Conservation (phyloP, 2,888 invertebrate species). For the Anthophora plumipes region DNA sequence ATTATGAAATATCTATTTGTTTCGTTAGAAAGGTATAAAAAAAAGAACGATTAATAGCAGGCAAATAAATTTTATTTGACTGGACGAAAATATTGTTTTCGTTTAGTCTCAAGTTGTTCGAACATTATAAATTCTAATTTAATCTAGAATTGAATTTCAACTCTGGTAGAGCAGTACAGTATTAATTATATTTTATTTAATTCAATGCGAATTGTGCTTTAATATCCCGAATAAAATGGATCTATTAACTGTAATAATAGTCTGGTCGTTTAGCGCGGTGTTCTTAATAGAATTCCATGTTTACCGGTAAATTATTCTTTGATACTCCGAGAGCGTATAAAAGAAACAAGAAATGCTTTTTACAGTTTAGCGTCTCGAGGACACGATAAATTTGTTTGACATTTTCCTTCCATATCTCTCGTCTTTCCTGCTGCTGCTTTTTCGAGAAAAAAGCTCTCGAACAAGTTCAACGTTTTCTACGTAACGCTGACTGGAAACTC, state of each 20-base stretch:
- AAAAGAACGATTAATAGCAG: too few relatives aligned
- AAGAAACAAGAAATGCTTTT: slow-evolving; percentile 19
- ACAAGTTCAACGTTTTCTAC: slow-evolving; percentile 74
- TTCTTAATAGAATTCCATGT: neutral
- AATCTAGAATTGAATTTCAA: too few relatives aligned
- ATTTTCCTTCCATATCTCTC: slow-evolving; percentile 63
- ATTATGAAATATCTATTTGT: neutral
- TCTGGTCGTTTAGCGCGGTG: neutral
- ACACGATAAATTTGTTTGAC: slow-evolving; percentile 58
- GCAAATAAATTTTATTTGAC: too few relatives aligned
- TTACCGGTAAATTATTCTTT: slow-evolving; percentile 9
- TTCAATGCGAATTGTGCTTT: too few relatives aligned
- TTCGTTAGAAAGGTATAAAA: too few relatives aligned
- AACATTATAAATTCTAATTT: neutral
- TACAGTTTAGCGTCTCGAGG: slow-evolving; percentile 43
- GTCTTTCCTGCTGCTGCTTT: slow-evolving; percentile 52
- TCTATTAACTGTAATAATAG: neutral
- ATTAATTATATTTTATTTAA: too few relatives aligned
- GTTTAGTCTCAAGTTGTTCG: neutral
- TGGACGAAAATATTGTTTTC: too few relatives aligned
- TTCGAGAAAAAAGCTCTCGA: slow-evolving; percentile 58
- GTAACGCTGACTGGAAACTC: slow-evolving; percentile 73
- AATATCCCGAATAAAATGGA: too few relatives aligned
- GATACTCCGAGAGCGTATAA: neutral
- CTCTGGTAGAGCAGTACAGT: too few relatives aligned